Conservation (phyloP, 1,140 invertebrate species). For the Aphelenchoides fujianensis region DNA sequence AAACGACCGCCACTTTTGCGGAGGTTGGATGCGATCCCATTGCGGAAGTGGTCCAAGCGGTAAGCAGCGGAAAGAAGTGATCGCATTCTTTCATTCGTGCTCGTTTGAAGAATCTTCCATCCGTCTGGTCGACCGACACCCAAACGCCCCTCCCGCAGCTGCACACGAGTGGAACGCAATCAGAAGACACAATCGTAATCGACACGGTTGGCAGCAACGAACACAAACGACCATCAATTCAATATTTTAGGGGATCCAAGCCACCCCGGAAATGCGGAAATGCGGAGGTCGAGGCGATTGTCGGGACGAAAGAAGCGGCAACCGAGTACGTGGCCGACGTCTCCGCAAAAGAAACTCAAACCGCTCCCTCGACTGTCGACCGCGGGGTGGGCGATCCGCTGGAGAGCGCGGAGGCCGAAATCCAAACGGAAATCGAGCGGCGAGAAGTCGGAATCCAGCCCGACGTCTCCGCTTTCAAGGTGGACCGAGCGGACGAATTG, state of each 20-base stretch:
- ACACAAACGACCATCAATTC: too few species aligned
- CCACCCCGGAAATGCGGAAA: not conserved
- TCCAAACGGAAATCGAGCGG: not conserved
- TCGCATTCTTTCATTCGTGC: too few species aligned
- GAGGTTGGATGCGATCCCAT: conserved; percentile 12
- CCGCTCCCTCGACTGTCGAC: not conserved
- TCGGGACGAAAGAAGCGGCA: not conserved
- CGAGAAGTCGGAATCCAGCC: conserved; percentile 13
- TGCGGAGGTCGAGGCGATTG: not conserved
- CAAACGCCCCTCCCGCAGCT: conserved; percentile 5
- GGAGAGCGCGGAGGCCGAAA: not conserved
- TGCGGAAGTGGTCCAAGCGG: conserved; percentile 13
- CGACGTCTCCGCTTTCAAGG: conserved; percentile 5
- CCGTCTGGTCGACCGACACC: not conserved
- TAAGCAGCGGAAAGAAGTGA: not conserved
- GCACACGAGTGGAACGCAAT: not conserved
- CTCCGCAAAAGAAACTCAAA: not conserved
- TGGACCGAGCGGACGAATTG: conserved; percentile 1
- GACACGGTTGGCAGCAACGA: too few species aligned
- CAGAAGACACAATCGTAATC: conserved; percentile 2
- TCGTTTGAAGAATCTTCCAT: conserved; percentile 8
- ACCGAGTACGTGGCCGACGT: not conserved
- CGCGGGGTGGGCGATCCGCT: not conserved
- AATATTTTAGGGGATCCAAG: not conserved
- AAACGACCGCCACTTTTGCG: not conserved